Base-by-base conservation (phyloP, 2,797 vertebrate genomes). In the Coluber constrictor region DNA sequence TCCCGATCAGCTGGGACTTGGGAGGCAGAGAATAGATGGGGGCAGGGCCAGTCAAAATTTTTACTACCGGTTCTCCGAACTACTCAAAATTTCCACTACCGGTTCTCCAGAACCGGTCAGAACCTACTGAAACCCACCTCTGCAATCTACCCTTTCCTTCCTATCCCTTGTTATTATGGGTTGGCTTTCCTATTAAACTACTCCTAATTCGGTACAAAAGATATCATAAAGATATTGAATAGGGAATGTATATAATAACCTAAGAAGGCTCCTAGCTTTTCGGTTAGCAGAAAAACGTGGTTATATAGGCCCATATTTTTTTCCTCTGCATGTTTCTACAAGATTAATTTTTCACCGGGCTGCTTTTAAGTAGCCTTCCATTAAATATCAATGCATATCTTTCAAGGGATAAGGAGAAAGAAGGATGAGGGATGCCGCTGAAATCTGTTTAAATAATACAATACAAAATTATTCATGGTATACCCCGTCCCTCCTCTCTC, bases 301-400 rank as follows among this genome's bases (percentile, higher is more conserved):
- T 61, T 92, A 47, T 94, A 83, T 94, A 83, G 87, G 27, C 37
- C 23, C 55, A 54, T 90, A 29, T 79, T 83, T 23, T 87, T 66
- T 23, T 16, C 51, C 25, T 11, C 47, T 32, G 13, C 4, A 43
- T 92, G 59, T 89, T 94, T 93, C 56, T 54, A 13, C 18, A 90
- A 83, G 25, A 79, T 27, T 2, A 87, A 15, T 79, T 57, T 91
- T 91, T 66, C 54, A 91, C 16, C 60, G 74, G 20, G 18, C 59
- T 57, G 15, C 18, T 37, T 27, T 43, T 83, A 83, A 83, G 43
- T 25, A 83, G 20, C 3, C 23, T 83, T 47, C 43, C 43, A 83
- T 83, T 83, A 47, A 83, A 83, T 83, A 83, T 83, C 20, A 83
- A 5, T 25, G 9, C 37, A 47, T 83, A n/a, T 32, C 29, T 56